Percentiles rank a stretch among this genome's conserved stretches.
These are phyloP conservation scores for Erythrocebus patas DNA, from an alignment of 2,113 vertebrate species.

Conservation along the genomic window DNA sequence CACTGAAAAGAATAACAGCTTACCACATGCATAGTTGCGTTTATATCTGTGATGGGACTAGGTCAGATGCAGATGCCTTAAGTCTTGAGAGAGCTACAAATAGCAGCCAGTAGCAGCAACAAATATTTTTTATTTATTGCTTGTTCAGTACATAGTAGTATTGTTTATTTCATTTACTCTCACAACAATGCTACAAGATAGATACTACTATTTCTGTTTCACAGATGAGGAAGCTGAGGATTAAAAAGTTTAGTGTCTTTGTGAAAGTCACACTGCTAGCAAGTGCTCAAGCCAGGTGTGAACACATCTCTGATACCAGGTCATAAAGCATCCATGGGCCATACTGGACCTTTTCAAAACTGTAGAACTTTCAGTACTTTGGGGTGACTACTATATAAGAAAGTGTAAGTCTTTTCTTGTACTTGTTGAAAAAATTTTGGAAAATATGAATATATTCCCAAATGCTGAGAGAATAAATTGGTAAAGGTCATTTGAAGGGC, in stretches of 20 bases:
- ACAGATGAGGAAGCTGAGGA: neutral
- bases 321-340: too few relatives aligned
- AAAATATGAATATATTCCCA: neutral
- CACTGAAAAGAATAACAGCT: neutral
- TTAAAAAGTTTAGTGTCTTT: neutral
- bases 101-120: neutral
- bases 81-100: neutral
- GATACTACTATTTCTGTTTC: neutral
- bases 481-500: neutral
- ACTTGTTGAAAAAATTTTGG: neutral
- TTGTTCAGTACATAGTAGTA: neutral
- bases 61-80: neutral
- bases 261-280: neutral
- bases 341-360: neutral
- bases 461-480: neutral
- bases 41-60: neutral
- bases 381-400: neutral
- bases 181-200: neutral
- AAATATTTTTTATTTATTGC: neutral
- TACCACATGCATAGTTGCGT: too few relatives aligned
- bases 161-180: neutral
- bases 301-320: neutral
- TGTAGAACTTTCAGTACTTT: neutral
- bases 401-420: neutral
- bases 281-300: neutral